Percentiles rank a stretch among this genome's conserved stretches.
Evolutionary conservation across 2,888 invertebrate species (phyloP).

Genomic region (Lamproptera curius): DNA sequence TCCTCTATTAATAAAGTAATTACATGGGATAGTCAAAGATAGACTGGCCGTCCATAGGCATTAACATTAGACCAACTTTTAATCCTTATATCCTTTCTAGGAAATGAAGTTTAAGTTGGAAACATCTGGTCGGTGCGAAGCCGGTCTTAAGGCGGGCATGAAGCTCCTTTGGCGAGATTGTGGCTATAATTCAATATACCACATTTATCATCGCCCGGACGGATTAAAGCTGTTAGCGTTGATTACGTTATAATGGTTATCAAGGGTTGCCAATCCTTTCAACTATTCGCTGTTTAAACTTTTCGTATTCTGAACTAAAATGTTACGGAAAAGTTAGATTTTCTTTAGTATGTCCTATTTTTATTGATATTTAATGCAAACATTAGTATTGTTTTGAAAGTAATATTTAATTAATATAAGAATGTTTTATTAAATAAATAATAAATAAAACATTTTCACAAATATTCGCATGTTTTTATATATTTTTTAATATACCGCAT

Average conservation of each 20-base stretch:
- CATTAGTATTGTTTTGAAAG: too few species aligned
- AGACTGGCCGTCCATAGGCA: slow-evolving; percentile 44
- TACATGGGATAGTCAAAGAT: slow-evolving; percentile 9
- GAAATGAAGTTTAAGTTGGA: slow-evolving; percentile 67
- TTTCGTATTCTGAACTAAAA: neutral
- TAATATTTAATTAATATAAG: too few species aligned
- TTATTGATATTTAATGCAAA: too few species aligned
- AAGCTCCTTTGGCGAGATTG: slow-evolving; percentile 36
- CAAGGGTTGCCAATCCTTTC: neutral
- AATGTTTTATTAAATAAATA: too few species aligned
- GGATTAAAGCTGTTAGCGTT: neutral
- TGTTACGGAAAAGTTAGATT: too few species aligned
- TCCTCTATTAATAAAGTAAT: slow-evolving; percentile 3
- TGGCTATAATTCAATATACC: slow-evolving; percentile 1
- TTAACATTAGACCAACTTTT: slow-evolving; percentile 59
- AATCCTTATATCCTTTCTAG: slow-evolving; percentile 67
- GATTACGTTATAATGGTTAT: neutral
- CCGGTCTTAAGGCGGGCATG: slow-evolving; percentile 42
- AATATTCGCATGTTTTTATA: too few species aligned
- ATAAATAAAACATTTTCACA: too few species aligned
- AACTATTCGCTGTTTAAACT: neutral
- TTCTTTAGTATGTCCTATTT: too few species aligned
- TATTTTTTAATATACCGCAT: too few species aligned
- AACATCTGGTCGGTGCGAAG: slow-evolving; percentile 44
- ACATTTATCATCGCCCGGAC: neutral